Evolutionary conservation across 2,113 vertebrate species (phyloP).

Genomic region (Hemichromis elongatus): DNA sequence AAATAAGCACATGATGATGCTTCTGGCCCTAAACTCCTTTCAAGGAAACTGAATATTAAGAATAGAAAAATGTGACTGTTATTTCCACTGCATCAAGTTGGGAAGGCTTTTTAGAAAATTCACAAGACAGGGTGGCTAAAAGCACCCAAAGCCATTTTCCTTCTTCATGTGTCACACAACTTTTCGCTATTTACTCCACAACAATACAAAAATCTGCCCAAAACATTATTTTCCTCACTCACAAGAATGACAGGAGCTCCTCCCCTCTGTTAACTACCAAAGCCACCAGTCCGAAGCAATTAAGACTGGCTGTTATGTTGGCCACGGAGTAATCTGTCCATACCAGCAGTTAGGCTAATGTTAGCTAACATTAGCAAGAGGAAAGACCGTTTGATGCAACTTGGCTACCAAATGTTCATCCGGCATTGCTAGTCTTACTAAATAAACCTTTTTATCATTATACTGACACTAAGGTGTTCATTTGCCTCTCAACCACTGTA

Average conservation of each 20-base stretch:
- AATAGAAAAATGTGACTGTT: conserved; percentile 51
- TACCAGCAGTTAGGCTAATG: not conserved
- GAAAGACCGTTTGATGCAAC: not conserved
- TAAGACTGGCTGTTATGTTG: not conserved
- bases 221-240: not conserved
- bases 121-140: conserved; percentile 21
- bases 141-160: conserved; percentile 6
- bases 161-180: not conserved
- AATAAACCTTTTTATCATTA: not conserved
- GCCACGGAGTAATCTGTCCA: accelerated
- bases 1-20: conserved; percentile 46
- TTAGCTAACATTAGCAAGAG: not conserved
- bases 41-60: conserved; percentile 48
- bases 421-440: not conserved
- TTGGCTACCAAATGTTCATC: not conserved
- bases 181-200: conserved; percentile 9
- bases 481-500: not conserved
- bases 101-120: conserved; percentile 33
- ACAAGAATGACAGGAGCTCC: too few species aligned
- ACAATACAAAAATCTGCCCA: not conserved
- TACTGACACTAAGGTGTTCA: not conserved
- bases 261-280: not conserved
- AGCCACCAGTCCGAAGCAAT: too few species aligned
- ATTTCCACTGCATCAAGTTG: conserved; percentile 38
- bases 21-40: conserved; percentile 27